Evolutionary conservation across 2,797 vertebrate genomes (phyloP).

Genomic region (Threskiornis aethiopicus): DNA sequence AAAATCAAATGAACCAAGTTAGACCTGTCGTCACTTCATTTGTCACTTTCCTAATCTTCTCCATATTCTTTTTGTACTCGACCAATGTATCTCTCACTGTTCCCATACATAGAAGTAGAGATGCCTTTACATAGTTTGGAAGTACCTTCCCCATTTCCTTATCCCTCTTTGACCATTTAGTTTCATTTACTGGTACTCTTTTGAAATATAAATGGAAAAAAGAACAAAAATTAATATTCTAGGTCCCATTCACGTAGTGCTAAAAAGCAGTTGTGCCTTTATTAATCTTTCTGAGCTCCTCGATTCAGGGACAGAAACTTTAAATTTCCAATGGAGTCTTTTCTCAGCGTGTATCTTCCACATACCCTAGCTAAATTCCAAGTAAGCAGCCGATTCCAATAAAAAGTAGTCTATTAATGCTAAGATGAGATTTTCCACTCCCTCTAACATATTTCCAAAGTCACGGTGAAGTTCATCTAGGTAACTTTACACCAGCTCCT

Average conservation of each 20-base stretch:
- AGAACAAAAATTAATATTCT: neutral
- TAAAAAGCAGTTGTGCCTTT: neutral
- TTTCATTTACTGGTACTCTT: neutral
- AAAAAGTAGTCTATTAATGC: neutral
- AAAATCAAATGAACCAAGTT: neutral
- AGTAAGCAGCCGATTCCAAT: neutral
- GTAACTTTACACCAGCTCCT: neutral
- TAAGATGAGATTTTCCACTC: neutral
- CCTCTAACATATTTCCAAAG: neutral
- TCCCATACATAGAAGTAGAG: neutral
- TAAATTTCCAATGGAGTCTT: neutral
- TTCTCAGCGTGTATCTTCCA: neutral
- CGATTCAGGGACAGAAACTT: neutral
- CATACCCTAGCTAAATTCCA: neutral
- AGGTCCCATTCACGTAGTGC: neutral
- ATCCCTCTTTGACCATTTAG: neutral
- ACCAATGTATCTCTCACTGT: neutral
- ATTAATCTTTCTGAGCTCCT: neutral
- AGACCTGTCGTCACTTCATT: neutral
- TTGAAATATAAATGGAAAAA: neutral
- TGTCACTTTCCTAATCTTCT: neutral
- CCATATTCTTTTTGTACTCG: neutral
- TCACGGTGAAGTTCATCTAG: neutral
- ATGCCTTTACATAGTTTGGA: neutral
- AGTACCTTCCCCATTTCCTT: neutral